Base-by-base conservation (phyloP, 2,113 vertebrate genomes). In the Petrocephalus microphthalmus region DNA sequence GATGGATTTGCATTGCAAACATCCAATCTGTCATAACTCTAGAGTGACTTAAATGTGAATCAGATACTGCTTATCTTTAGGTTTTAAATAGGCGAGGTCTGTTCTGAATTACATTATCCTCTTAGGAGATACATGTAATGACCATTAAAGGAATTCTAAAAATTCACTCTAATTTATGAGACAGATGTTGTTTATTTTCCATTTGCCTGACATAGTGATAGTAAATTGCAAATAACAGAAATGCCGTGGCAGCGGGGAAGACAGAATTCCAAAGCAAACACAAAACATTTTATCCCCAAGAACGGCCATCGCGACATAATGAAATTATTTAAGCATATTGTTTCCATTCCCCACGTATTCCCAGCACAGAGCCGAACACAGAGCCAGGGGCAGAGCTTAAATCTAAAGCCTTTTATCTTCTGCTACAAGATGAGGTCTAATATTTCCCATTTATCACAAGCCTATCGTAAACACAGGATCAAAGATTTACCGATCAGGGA, bases 41-140 rank as follows among this genome's bases (percentile, higher is more conserved):
- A 37, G n/a, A 42, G n/a, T 78, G 51, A 81, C 49, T 81, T 22
- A 54, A 53, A 53, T 52, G 67, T 42, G 54, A 88, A 88, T 88
- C 33, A 81, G 52, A 54, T 56, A 53, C 25, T 88, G 5, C 54
- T 88, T 88, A 74, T 81, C 67, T 81, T 51, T n/a, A 81, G 74
- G 71, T 45, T 57, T 74, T 25, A 22, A 67, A 37, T 52, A 17
- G 49, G 3, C 25, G 22, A 19, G 47, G 67, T 13, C 67, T 81
- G 87, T 87, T 87, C 49, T 45, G 56, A 90, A 91, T 91, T 92
- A 90, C 88, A 92, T 11, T 25, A 64, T 89, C 85, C 87, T 89
- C 84, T 85, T 88, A 42, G 88, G 83, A 87, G 89, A 90, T 89
- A 60, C 88, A 90, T 88, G 89, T 86, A 90, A 83, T 56, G 49